Evolutionary conservation across 2,797 vertebrate genomes (phyloP), one percentile per base, ranked within the genome.

Genomic region (Hemibagrus guttatus): DNA sequence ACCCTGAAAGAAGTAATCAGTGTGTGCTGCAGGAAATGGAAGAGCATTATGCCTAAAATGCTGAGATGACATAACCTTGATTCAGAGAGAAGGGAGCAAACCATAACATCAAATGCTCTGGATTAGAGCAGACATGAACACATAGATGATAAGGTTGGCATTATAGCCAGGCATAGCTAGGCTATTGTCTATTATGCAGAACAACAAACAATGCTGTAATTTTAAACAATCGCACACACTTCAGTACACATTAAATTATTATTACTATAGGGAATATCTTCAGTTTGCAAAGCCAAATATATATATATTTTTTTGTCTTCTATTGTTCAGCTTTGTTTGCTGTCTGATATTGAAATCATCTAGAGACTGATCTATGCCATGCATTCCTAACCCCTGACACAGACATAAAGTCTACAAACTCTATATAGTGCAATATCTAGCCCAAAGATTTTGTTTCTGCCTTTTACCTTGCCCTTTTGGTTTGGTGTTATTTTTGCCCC

Each of bases 21-120:
- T 83, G 74, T 75, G 78, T 83, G 83, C 81, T 78, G 72, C 81
- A 71, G 85, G 76, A 89, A 91, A 90, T 88, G 75, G 84, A 89
- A 79, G 14, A 84, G 74, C 85, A 86, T 90, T 87, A 87, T 85
- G 56, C 28, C 9, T 26, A 59, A 88, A 71, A 74, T 75, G 28
- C 59, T 68, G 63, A 68, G 49, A 82, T 82, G 63, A 12, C 12
- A 46, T 54, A 82, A 68, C 63, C 63, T 68, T 82, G 61, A 84
- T 71, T 58, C 69, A 2, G 80, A 78, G 80, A 4, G 12, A 86
- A 19, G 39, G 39, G 74, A 82, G 84, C 79, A 84, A 83, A 86
- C 56, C 85, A 86, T 56, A 71, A 58, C 76, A 84, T 42, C 79
- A 52, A 85, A 85, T 61, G 75, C 83, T 76, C 52, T 35, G 72